Evolutionary conservation across 2,888 invertebrate species (phyloP).

Genomic region (Gerosis bhagava): DNA sequence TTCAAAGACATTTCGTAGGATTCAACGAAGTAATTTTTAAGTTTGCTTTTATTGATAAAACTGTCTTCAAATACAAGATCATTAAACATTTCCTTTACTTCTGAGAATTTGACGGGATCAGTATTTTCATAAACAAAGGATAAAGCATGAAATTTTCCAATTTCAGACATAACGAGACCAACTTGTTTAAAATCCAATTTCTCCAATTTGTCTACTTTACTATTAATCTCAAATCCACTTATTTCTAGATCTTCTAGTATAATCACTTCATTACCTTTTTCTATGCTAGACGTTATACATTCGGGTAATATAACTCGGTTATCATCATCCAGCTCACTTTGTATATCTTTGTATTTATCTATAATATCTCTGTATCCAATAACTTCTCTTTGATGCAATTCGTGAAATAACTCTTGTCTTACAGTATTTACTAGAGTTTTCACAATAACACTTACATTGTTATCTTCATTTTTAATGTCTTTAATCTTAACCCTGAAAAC

Average conservation of each 20-base stretch:
- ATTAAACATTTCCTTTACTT: slow-evolving; percentile 45
- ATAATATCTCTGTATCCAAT: slow-evolving; percentile 53
- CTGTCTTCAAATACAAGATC: slow-evolving; percentile 59
- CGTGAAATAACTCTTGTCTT: slow-evolving; percentile 61
- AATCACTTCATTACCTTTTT: slow-evolving; percentile 57
- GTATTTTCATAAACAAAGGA: slow-evolving; percentile 53
- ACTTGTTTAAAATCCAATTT: slow-evolving; percentile 49
- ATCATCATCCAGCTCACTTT: slow-evolving; percentile 42
- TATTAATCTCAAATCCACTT: slow-evolving; percentile 52
- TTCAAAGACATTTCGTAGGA: slow-evolving; percentile 60
- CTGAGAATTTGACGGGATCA: slow-evolving; percentile 40
- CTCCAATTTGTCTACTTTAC: slow-evolving; percentile 46
- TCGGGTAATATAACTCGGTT: slow-evolving; percentile 50
- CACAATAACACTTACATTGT: slow-evolving; percentile 53
- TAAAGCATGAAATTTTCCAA: slow-evolving; percentile 66
- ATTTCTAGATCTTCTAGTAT: slow-evolving; percentile 59
- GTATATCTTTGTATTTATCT: slow-evolving; percentile 48
- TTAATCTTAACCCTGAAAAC: slow-evolving; percentile 61
- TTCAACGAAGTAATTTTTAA: slow-evolving; percentile 58
- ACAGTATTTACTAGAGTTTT: slow-evolving; percentile 65
- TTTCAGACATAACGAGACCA: slow-evolving; percentile 47
- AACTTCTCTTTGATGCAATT: slow-evolving; percentile 64
- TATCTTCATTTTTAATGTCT: slow-evolving; percentile 43
- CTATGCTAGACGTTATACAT: slow-evolving; percentile 49
- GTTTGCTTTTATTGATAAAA: slow-evolving; percentile 60